Base-by-base conservation (phyloP, 2,888 invertebrate genomes). In the Rugalucina vietnamica region DNA sequence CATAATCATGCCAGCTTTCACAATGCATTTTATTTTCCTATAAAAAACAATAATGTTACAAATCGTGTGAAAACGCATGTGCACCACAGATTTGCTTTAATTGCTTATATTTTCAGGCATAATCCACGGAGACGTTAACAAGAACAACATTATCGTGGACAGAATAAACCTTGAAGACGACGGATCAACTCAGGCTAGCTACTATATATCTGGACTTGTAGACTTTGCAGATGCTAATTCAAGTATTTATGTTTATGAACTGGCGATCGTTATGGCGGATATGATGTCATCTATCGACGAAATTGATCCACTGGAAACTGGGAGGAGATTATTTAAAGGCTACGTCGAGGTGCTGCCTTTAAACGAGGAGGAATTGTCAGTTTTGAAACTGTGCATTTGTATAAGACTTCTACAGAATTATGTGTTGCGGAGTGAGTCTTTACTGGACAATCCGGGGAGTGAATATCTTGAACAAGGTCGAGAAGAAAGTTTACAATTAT, bases 211-310 rank as follows among this genome's bases (percentile, higher is more conserved):
- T 21, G 76, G 76, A 14, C 14, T 86, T 24, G 79, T 86, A 24
- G 83, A 82, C 65, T 86, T 80, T 75, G 85, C 82, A 34, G 85
- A 86, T 75, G 78, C 69, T 21, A 82, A 82, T 78, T 57, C 27
- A 5, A 81, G 82, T 43, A 77, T 75, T 39, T 82, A 79, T 24
- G 69, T 86, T 0, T 86, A 80, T 32, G 85, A 86, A 27, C 74
- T 86, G 4, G 82, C 80, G 5, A 65, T 54, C 2, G 36, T 78
- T 4, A 82, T 86, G 78, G 85, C 81, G 21, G 85, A 86, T 65
- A 32, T 86, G 24, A 86, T 86, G 84, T 43, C 84, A 0, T 34
- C 73, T n/a, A 75, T 34, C 39, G 14, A 34, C 4, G 18, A 43
- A 8, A 18, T 12, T 8, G 43, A 43, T 8, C 73, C 76, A 21